Evolutionary conservation across 1,140 invertebrate species (phyloP).

Genomic region (Protaetia brevitarsis): DNA sequence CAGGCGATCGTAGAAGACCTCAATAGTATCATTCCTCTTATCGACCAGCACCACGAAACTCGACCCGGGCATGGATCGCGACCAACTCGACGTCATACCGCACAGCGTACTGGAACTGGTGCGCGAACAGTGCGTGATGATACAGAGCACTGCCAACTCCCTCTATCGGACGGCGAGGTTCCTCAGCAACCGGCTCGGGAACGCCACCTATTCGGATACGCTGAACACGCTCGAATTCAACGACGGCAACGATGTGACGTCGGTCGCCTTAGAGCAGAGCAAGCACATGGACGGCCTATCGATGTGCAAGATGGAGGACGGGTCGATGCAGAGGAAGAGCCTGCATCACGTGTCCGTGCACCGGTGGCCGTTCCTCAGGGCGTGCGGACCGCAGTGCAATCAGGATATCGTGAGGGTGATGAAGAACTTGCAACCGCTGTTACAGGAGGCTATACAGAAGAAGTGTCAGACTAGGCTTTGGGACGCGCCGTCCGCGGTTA

Average conservation of each 20-base stretch:
- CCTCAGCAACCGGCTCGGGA: slow-evolving; percentile 43
- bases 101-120: slow-evolving; percentile 72
- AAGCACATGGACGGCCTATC: slow-evolving; percentile 32
- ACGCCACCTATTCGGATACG: slow-evolving; percentile 47
- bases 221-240: slow-evolving; percentile 76
- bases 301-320: slow-evolving; percentile 50
- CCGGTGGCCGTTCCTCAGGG: slow-evolving; percentile 85
- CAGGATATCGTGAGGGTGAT: slow-evolving; percentile 90
- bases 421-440: slow-evolving; percentile 82
- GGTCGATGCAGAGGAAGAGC: slow-evolving; percentile 42
- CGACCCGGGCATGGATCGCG: slow-evolving; percentile 40
- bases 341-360: slow-evolving; percentile 59
- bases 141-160: slow-evolving; percentile 68
- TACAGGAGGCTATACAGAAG: slow-evolving; percentile 95
- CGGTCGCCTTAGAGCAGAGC: slow-evolving; percentile 54
- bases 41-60: slow-evolving; percentile 37
- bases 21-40: slow-evolving; percentile 49
- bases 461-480: slow-evolving; percentile 82
- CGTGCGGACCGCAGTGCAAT: slow-evolving; percentile 81
- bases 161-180: slow-evolving; percentile 65
- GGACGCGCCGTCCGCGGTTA: slow-evolving; percentile 80
- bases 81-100: slow-evolving; percentile 58
- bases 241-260: slow-evolving; percentile 64
- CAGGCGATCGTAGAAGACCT: slow-evolving; percentile 67
- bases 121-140: slow-evolving; percentile 76